Base-by-base conservation (phyloP, 1,140 invertebrate genomes). In the Musca vetustissima region DNA sequence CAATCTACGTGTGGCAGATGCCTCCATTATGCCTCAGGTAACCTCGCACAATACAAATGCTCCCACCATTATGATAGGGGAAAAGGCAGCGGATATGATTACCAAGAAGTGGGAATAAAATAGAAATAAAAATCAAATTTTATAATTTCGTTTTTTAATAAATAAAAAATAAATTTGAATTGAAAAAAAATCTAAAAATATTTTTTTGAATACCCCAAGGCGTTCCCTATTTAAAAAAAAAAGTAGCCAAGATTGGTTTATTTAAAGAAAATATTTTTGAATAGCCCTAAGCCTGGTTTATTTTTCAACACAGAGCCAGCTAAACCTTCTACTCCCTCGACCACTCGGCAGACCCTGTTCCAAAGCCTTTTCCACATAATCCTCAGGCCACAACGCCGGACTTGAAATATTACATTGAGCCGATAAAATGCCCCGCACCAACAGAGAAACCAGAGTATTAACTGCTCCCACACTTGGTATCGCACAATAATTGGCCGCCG, bases 1-100 rank as follows among this genome's bases (percentile, higher is more conserved):
- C 49, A 85, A 87, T 64, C 76, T 93, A n/a, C 84, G 92, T 72
- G 91, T 93, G 0, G 86, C 89, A 0, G 92, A 93, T 77, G 90
- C 90, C 52, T 92, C 90, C 13, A 89, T 92, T 24, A 91, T 90
- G 85, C 85, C 85, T 0, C 82, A 84, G 69, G 82, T 86, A 11
- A 81, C 85, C 32, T 84, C 87, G 0, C 91, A 86, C 0, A 90
- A 92, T 75, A 91, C 87, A 0, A 90, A 90, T 73, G 83, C 86
- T 6, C 87, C 88, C 0, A 83, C 84, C 0, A 87, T 68, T 68
- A 91, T 92, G 90, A 90, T 92, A 21, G 91, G 85, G 1, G 91
- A 92, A 73, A 91, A 90, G 77, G 86, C 84, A 0, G 83, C 89
- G 0, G 90, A 91, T 78, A 85, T 89, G 76, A 85, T 89, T 28